Percentiles rank a stretch among this genome's conserved stretches.
phyloP scores from a whole-genome alignment of 2,888 invertebrate species.

The Timandra comae region DNA sequence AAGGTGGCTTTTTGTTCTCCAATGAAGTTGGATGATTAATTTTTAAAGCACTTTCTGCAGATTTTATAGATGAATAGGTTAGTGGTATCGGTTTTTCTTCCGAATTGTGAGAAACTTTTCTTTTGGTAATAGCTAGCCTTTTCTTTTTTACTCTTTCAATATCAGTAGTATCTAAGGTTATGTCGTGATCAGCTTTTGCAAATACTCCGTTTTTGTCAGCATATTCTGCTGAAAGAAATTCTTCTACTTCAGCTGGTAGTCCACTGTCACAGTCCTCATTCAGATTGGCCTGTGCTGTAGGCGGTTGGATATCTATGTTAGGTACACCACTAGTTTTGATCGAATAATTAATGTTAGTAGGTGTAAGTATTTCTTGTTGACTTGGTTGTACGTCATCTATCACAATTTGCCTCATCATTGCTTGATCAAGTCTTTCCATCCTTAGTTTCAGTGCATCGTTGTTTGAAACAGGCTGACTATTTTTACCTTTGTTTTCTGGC shows the following conservation, averaged over 20 bases:
- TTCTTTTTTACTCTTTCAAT: slow-evolving; percentile 44
- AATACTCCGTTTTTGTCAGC: slow-evolving; percentile 9
- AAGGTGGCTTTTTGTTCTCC: background rate
- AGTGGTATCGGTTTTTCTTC: slow-evolving; percentile 43
- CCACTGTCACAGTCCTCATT: slow-evolving; percentile 33
- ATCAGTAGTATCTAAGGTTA: slow-evolving; percentile 18
- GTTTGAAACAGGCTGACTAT: too few relatives aligned
- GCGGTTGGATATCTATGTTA: too few relatives aligned
- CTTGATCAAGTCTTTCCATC: too few relatives aligned
- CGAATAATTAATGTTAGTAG: too few relatives aligned
- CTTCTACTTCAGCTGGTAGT: slow-evolving; percentile 46
- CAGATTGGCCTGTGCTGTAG: slow-evolving; percentile 21
- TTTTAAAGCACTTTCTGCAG: too few relatives aligned
- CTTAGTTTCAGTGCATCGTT: too few relatives aligned
- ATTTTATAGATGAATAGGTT: slow-evolving; percentile 33
- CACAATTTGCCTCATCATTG: too few relatives aligned
- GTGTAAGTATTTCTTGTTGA: too few relatives aligned
- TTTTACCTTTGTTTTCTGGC: too few relatives aligned
- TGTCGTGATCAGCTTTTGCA: slow-evolving; percentile 7
- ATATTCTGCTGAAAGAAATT: slow-evolving; percentile 22
- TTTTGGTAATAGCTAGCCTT: slow-evolving; percentile 47
- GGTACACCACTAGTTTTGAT: too few relatives aligned
- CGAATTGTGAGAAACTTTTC: slow-evolving; percentile 35
- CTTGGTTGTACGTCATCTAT: too few relatives aligned
- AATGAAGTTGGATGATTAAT: background rate